Conservation (phyloP, 2,888 invertebrate genomes). For the Eledone cirrhosa region DNA sequence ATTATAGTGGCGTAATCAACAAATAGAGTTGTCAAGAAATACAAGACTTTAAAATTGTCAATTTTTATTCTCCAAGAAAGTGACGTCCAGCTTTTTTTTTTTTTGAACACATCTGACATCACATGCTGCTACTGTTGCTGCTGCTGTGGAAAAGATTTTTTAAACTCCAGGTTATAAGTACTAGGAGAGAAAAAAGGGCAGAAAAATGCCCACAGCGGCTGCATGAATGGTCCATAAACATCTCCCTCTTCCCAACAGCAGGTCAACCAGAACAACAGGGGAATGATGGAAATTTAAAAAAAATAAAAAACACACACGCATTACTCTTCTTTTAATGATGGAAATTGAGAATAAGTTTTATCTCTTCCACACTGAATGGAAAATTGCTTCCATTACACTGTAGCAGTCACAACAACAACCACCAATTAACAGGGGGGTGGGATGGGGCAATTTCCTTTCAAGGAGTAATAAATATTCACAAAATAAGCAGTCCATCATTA, state of each 20-base stretch:
- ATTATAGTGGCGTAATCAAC: no score
- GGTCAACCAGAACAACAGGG: background rate
- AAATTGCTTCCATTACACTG: constrained; percentile 18
- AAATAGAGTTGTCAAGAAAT: no score
- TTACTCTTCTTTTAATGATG: constrained; percentile 21
- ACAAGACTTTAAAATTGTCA: no score
- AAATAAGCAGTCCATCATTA: constrained; percentile 28
- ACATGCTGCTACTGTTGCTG: constrained; percentile 22
- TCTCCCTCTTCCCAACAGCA: constrained; percentile 21
- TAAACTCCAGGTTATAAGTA: no score
- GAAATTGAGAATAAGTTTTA: constrained; percentile 19
- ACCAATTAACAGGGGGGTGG: background rate
- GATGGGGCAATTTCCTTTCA: constrained; percentile 26
- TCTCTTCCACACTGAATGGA: constrained; percentile 18
- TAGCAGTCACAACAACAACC: background rate
- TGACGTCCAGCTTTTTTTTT: background rate
- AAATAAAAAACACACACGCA: constrained; percentile 10
- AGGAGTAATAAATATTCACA: constrained; percentile 31
- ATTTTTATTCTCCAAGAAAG: no score
- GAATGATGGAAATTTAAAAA: constrained; percentile 13
- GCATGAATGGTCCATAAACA: no score
- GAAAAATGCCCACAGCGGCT: no score
- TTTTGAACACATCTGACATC: constrained; percentile 18
- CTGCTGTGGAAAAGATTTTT: constrained; percentile 12
- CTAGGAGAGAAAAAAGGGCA: no score